phyloP scores from a whole-genome alignment of 2,888 invertebrate species.

The Polydrusus tereticollis region DNA sequence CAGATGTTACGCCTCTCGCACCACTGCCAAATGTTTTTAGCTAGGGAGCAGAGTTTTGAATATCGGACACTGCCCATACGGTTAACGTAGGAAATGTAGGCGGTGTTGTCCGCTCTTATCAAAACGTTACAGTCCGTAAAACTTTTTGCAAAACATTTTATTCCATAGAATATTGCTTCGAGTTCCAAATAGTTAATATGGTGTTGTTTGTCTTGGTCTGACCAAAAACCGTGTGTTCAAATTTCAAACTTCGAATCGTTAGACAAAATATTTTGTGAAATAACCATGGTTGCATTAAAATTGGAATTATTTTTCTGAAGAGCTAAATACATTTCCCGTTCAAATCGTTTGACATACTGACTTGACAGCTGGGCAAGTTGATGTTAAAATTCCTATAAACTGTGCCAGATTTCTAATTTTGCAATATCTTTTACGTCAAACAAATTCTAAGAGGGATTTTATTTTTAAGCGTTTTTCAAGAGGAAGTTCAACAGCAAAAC shows the following conservation, averaged over 20 bases:
- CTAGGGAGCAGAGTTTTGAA: conserved; percentile 4
- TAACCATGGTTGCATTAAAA: conserved; percentile 41
- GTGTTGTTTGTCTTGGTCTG: conserved; percentile 22
- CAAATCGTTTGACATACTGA: conserved; percentile 46
- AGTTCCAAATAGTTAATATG: conserved; percentile 54
- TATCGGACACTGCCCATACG: conserved; percentile 30
- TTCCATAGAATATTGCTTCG: conserved; percentile 47
- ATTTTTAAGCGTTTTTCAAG: neutral
- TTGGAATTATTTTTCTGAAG: conserved; percentile 27
- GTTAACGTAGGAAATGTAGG: conserved; percentile 32
- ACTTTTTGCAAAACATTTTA: conserved; percentile 50
- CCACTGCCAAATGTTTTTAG: conserved; percentile 36
- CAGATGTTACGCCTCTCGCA: conserved; percentile 39
- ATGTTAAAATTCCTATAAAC: conserved; percentile 48
- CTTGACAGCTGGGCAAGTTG: conserved; percentile 49
- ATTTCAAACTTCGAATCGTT: conserved; percentile 49
- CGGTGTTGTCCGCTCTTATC: conserved; percentile 36
- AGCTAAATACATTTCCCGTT: conserved; percentile 47
- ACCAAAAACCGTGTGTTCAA: conserved; percentile 46
- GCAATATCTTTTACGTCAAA: conserved; percentile 6
- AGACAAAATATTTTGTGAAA: conserved; percentile 17
- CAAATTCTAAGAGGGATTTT: neutral
- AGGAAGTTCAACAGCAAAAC: conserved; percentile 46
- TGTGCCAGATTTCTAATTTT: conserved; percentile 51
- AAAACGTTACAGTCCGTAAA: conserved; percentile 26